Conservation (phyloP, 2,113 vertebrate genomes). For the Pseudolaguvia tuberculata region DNA sequence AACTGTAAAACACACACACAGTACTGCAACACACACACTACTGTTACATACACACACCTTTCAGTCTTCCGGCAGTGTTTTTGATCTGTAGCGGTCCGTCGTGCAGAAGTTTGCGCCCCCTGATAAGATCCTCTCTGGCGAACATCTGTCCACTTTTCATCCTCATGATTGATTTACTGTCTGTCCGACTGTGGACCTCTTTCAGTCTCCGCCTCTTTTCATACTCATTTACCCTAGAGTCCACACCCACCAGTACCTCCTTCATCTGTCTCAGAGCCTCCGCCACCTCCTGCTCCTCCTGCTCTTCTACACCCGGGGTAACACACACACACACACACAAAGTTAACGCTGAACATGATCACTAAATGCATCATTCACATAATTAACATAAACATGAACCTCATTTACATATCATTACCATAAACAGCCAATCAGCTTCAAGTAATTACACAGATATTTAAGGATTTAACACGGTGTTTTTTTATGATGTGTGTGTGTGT, state of each 20-base stretch:
- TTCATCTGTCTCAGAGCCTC: constrained; percentile 78
- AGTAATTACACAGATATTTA: neutral
- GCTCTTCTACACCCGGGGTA: constrained; percentile 56
- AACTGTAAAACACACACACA: neutral
- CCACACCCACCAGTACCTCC: constrained; percentile 79
- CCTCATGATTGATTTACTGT: constrained; percentile 91
- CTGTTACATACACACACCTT: constrained; percentile 66
- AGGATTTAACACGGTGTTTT: too few species aligned
- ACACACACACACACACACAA: neutral
- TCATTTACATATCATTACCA: neutral
- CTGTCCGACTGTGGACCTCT: constrained; percentile 82
- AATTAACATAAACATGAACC: too few species aligned
- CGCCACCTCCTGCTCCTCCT: constrained; percentile 75
- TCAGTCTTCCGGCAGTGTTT: constrained; percentile 73
- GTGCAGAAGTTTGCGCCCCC: constrained; percentile 77
- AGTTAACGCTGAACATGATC: neutral
- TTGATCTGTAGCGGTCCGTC: constrained; percentile 82
- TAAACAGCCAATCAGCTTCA: neutral
- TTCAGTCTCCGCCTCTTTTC: constrained; percentile 81
- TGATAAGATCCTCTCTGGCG: constrained; percentile 82
- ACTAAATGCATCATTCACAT: too few species aligned
- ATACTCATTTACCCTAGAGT: constrained; percentile 82
- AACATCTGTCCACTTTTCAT: constrained; percentile 96
- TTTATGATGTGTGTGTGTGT: constrained; percentile 4
- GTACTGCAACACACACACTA: too few species aligned